These are phyloP conservation scores for Drosophila mettleri DNA, from an alignment of 2,888 invertebrate species.

Conservation along the genomic window DNA sequence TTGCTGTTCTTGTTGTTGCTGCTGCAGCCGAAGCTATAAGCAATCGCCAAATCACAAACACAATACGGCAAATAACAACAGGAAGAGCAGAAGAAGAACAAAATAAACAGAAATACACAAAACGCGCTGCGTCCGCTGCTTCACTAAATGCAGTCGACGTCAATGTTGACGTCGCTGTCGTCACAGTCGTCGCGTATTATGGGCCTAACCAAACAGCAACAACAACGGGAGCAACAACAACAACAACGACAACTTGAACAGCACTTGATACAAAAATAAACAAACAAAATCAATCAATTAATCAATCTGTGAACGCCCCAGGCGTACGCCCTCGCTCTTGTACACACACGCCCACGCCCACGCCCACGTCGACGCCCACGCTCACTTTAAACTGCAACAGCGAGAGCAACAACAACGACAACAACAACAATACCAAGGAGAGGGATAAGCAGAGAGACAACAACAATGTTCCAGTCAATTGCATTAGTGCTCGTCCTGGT, in stretches of 20 bases:
- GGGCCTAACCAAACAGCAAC: conserved; percentile 53
- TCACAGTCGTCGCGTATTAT: conserved; percentile 57
- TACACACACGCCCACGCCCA: conserved; percentile 26
- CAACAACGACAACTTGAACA: conserved; percentile 35
- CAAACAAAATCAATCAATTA: conserved; percentile 80
- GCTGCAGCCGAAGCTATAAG: conserved; percentile 25
- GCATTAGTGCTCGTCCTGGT: conserved; percentile 46
- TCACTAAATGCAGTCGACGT: conserved; percentile 63
- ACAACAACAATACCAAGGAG: conserved; percentile 14
- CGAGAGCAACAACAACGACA: conserved; percentile 21
- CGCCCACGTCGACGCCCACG: conserved; percentile 29
- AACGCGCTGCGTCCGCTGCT: conserved; percentile 50
- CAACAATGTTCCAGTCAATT: conserved; percentile 67
- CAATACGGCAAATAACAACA: not conserved
- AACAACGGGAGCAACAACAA: conserved; percentile 27
- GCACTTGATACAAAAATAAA: conserved; percentile 76
- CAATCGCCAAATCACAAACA: conserved; percentile 22
- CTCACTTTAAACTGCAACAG: conserved; percentile 28
- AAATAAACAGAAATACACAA: conserved; percentile 31
- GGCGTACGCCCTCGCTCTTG: conserved; percentile 44
- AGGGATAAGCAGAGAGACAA: conserved; percentile 1
- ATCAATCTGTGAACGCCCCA: conserved; percentile 67
- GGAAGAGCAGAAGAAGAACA: not conserved
- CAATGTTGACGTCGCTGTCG: conserved; percentile 53
- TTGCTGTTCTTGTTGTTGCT: conserved; percentile 33